phyloP scores from a whole-genome alignment of 2,888 invertebrate genomes.

The Eledona agricola region DNA sequence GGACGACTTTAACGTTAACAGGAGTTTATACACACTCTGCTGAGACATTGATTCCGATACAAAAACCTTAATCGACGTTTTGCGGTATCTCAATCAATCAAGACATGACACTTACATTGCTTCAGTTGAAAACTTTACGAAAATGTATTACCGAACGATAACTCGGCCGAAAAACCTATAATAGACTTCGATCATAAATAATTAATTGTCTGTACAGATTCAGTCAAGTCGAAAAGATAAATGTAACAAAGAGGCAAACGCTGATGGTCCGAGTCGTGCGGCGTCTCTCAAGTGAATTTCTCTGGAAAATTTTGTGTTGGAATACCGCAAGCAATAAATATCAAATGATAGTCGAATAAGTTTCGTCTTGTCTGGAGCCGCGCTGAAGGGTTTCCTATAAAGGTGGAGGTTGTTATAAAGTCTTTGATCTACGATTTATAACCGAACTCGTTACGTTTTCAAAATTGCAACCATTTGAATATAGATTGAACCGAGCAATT shows the following conservation, averaged over 20 bases:
- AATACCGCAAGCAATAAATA: conserved; percentile 25
- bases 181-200: too few relatives aligned
- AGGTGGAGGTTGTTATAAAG: conserved; percentile 27
- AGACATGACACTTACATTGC: conserved; percentile 38
- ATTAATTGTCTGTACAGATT: too few relatives aligned
- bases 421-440: conserved; percentile 32
- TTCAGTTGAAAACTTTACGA: conserved; percentile 36
- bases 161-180: neutral
- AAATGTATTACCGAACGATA: conserved; percentile 22
- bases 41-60: conserved; percentile 32
- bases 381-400: conserved; percentile 27
- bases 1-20: too few relatives aligned
- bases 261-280: too few relatives aligned
- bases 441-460: conserved; percentile 29
- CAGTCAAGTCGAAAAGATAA: too few relatives aligned
- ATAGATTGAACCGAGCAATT: conserved; percentile 35
- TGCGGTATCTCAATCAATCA: conserved; percentile 38
- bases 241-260: too few relatives aligned
- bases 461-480: conserved; percentile 35
- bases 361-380: conserved; percentile 24
- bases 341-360: conserved; percentile 26
- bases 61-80: conserved; percentile 37
- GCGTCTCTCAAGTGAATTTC: conserved; percentile 7
- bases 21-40: conserved; percentile 28
- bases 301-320: conserved; percentile 22